phyloP scores from a whole-genome alignment of 64 coral and sea anemone genomes.

The Acropora tenuis region DNA sequence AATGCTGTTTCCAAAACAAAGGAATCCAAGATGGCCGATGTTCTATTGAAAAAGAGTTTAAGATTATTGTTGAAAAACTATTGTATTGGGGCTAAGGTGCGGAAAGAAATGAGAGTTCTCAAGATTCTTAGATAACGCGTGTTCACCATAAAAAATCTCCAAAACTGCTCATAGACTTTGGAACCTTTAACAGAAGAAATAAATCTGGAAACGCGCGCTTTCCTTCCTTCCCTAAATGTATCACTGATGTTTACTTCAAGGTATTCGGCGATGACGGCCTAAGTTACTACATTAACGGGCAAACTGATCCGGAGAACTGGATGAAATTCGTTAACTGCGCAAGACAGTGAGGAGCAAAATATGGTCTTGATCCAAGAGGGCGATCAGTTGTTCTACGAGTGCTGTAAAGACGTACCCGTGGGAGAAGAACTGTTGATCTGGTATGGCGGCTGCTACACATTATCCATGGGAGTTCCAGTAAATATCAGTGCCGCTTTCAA shows the following conservation, averaged over 20 bases:
- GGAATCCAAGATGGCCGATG: too few species aligned
- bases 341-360: constrained; percentile 65
- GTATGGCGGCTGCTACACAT: constrained; percentile 71
- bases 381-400: constrained; percentile 76
- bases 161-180: too few species aligned
- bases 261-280: constrained; percentile 57
- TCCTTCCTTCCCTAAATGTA: not conserved
- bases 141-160: too few species aligned
- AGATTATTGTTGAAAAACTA: too few species aligned
- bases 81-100: too few species aligned
- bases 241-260: not conserved
- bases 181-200: too few species aligned
- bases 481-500: constrained; percentile 39
- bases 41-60: too few species aligned
- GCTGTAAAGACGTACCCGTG: constrained; percentile 49
- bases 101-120: too few species aligned
- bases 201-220: too few species aligned
- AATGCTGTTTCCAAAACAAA: too few species aligned
- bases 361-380: constrained; percentile 82
- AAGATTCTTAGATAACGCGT: too few species aligned
- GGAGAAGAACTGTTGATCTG: constrained; percentile 82
- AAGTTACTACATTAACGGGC: constrained; percentile 78
- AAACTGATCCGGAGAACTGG: constrained; percentile 80
- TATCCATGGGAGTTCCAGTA: constrained; percentile 72
- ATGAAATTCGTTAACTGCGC: constrained; percentile 95